Evolutionary conservation across 2,888 invertebrate species (phyloP).

Genomic region (Acanthosoma haemorrhoidale): DNA sequence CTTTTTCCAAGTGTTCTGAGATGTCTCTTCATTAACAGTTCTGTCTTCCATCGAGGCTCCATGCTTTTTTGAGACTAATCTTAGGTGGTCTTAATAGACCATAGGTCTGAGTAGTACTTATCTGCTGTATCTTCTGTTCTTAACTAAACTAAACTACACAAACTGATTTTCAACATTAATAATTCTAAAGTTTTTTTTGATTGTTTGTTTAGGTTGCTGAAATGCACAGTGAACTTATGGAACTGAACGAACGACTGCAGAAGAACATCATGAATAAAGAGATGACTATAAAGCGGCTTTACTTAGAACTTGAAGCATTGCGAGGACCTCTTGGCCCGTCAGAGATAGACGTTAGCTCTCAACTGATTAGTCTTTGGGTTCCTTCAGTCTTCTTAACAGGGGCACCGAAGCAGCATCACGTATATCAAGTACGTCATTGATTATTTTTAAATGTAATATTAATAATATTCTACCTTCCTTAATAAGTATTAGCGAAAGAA

Average conservation of each 20-base stretch:
- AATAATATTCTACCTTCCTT: too few relatives aligned
- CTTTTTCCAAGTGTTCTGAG: too few relatives aligned
- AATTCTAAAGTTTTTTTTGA: too few relatives aligned
- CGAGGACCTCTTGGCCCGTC: slow-evolving; percentile 56
- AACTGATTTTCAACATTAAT: too few relatives aligned
- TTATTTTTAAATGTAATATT: neutral
- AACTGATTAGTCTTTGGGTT: slow-evolving; percentile 75
- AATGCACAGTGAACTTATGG: slow-evolving; percentile 92
- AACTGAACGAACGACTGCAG: slow-evolving; percentile 80
- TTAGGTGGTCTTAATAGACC: too few relatives aligned
- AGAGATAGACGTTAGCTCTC: slow-evolving; percentile 45
- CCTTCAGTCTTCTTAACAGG: slow-evolving; percentile 79
- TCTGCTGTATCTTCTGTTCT: too few relatives aligned
- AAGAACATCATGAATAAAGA: slow-evolving; percentile 62
- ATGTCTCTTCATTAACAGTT: too few relatives aligned
- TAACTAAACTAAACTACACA: too few relatives aligned
- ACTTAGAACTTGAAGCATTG: slow-evolving; percentile 59
- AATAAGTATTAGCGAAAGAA: too few relatives aligned
- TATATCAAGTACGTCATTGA: slow-evolving; percentile 66
- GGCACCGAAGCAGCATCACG: slow-evolving; percentile 73
- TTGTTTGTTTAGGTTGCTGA: slow-evolving; percentile 65
- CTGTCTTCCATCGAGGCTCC: too few relatives aligned
- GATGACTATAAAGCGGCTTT: slow-evolving; percentile 54
- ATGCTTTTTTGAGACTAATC: too few relatives aligned
- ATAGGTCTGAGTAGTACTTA: too few relatives aligned